Percentiles rank a stretch among this genome's conserved stretches.
Conservation (phyloP, 2,888 invertebrate species). For the Melanchra persicariae region DNA sequence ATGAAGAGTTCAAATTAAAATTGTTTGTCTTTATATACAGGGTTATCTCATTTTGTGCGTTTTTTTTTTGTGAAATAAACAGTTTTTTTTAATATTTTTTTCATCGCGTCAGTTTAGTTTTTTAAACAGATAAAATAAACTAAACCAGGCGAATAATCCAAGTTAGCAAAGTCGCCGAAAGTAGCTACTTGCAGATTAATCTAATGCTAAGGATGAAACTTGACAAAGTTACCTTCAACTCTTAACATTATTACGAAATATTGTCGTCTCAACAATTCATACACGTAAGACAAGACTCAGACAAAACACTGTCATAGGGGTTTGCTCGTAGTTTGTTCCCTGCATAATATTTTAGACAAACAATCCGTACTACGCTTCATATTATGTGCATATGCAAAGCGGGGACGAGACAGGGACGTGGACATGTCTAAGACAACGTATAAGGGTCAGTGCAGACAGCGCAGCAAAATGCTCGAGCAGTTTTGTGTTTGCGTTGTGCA, state of each 20-base stretch:
- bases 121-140: too few species aligned
- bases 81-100: too few species aligned
- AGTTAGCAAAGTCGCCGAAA: too few species aligned
- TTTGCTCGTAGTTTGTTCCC: slow-evolving; percentile 11
- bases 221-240: not conserved
- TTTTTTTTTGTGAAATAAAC: too few species aligned
- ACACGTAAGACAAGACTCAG: not conserved
- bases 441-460: not conserved
- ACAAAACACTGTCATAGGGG: not conserved
- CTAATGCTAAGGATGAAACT: not conserved
- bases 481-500: too few species aligned
- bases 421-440: not conserved
- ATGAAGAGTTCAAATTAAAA: too few species aligned
- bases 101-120: too few species aligned
- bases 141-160: too few species aligned
- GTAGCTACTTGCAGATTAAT: not conserved
- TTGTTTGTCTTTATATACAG: too few species aligned
- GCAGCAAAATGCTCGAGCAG: not conserved
- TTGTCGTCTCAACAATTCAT: not conserved
- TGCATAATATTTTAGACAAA: slow-evolving; percentile 37
- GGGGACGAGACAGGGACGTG: not conserved
- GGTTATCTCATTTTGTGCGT: too few species aligned
- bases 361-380: slow-evolving; percentile 13
- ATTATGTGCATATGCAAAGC: slow-evolving; percentile 24
- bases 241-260: not conserved